Percentiles rank a stretch among this genome's conserved stretches.
These are phyloP conservation scores for Mormyrops attenuatus DNA, from an alignment of 2,797 vertebrate genomes.

Conservation along the genomic window DNA sequence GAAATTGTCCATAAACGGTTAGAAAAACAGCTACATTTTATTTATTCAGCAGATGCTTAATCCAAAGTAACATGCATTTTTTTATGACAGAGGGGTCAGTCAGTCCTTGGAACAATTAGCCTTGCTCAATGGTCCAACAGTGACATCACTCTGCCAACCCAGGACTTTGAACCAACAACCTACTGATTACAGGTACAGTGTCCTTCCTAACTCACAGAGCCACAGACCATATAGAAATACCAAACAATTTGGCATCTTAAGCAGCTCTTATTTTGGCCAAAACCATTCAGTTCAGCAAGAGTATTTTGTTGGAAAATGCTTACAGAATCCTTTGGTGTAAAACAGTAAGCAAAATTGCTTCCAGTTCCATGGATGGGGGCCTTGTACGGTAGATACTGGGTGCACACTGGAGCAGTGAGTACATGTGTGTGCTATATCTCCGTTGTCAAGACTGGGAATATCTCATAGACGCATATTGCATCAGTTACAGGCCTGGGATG, in stretches of 20 bases:
- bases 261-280: neutral
- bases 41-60: neutral
- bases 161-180: neutral
- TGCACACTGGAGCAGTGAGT: constrained; percentile 11
- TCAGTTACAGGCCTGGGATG: constrained; percentile 48
- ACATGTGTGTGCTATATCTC: constrained; percentile 3
- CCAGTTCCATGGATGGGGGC: constrained; percentile 25
- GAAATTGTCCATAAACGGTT: neutral
- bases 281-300: constrained; percentile 45
- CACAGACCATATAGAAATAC: constrained; percentile 31
- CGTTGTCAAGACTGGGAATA: constrained; percentile 21
- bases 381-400: constrained; percentile 24
- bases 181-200: neutral
- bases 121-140: neutral
- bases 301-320: constrained; percentile 48
- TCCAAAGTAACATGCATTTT: neutral
- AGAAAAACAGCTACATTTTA: neutral
- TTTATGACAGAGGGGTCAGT: neutral
- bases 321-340: constrained; percentile 45
- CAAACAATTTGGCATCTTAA: constrained; percentile 39
- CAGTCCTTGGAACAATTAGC: neutral
- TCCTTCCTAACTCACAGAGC: neutral
- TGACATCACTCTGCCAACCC: neutral
- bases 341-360: constrained; percentile 43
- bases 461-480: constrained; percentile 47